Evolutionary conservation across 2,888 invertebrate genomes (phyloP).

Genomic region (Linyphia triangularis): DNA sequence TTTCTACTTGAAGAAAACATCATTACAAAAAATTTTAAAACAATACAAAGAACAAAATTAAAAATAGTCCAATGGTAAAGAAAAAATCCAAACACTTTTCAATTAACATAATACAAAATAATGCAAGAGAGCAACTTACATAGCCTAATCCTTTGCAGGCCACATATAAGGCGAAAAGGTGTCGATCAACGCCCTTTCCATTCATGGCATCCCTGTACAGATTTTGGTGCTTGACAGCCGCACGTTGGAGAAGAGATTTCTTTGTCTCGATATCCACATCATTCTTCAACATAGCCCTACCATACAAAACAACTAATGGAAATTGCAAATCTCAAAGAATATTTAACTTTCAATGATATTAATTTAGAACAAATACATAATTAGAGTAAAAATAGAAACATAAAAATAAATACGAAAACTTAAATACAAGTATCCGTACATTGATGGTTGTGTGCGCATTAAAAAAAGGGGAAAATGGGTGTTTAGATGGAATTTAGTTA

Average conservation of each 20-base stretch:
- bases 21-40: not conserved
- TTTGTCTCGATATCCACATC: constrained; percentile 78
- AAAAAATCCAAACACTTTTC: not conserved
- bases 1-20: too few relatives aligned
- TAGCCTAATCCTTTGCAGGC: constrained; percentile 81
- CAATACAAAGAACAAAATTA: not conserved
- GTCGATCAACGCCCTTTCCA: constrained; percentile 81
- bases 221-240: constrained; percentile 80
- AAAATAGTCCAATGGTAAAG: not conserved
- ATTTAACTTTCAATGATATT: too few relatives aligned
- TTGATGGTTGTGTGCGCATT: too few relatives aligned
- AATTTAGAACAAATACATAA: too few relatives aligned
- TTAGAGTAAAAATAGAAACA: too few relatives aligned
- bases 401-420: too few relatives aligned
- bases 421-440: too few relatives aligned
- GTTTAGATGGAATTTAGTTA: too few relatives aligned
- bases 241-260: constrained; percentile 79
- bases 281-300: constrained; percentile 42
- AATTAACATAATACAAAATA: not conserved
- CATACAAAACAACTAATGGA: too few relatives aligned
- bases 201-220: constrained; percentile 82
- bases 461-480: too few relatives aligned
- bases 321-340: too few relatives aligned
- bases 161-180: constrained; percentile 82
- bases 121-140: constrained; percentile 79